These are phyloP conservation scores for Batillaria attramentaria DNA, from an alignment of 1,140 invertebrate genomes.

Conservation along the genomic window DNA sequence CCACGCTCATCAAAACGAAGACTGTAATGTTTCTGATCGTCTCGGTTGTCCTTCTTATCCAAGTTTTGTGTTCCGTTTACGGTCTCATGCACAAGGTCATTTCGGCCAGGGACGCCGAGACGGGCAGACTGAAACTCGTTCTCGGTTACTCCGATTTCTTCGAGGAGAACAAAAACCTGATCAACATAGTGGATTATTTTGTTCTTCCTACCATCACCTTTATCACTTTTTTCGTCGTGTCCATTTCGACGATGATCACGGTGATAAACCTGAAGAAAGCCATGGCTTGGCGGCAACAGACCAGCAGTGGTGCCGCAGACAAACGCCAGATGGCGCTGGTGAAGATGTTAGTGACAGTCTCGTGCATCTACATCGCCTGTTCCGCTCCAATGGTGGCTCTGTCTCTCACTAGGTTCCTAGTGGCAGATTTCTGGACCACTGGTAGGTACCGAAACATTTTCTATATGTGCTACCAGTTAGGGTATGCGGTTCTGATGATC, in stretches of 20 bases:
- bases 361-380: background rate
- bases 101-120: too few species aligned
- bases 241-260: background rate
- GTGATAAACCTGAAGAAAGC: background rate
- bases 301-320: background rate
- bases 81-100: background rate
- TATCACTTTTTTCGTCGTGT: background rate
- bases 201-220: too few species aligned
- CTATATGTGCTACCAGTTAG: background rate
- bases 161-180: too few species aligned
- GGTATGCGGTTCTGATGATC: background rate
- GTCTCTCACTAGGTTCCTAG: background rate
- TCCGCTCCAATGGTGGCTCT: background rate
- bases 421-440: background rate
- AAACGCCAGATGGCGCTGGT: background rate
- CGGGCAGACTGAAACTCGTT: too few species aligned
- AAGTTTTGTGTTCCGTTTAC: slow-evolving; percentile 14
- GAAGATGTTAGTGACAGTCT: slow-evolving; percentile 4
- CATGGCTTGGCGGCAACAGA: background rate
- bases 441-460: background rate
- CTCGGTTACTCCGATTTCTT: too few species aligned
- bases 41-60: background rate
- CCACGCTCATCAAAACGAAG: background rate
- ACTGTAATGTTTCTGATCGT: background rate
- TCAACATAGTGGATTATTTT: too few species aligned